A percentile compares a stretch with the other conserved stretches of the same genome.
phyloP scores from a whole-genome alignment of 2,113 vertebrate genomes.

The Melanotaenia duboulayi region DNA sequence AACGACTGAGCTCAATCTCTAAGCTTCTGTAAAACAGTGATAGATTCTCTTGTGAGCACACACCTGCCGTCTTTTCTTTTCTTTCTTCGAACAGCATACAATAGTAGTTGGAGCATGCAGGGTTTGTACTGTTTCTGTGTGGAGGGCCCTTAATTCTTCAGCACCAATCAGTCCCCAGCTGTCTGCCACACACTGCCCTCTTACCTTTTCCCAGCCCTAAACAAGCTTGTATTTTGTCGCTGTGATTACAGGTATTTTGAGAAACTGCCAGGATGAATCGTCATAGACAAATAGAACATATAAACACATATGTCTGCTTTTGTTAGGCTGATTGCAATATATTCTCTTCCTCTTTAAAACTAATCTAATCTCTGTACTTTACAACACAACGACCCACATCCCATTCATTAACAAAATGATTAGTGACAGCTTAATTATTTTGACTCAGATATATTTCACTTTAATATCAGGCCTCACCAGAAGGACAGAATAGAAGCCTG shows the following conservation, averaged over 20 bases:
- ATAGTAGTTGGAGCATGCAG: too few species aligned
- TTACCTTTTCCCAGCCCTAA: background rate
- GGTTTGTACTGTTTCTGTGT: too few species aligned
- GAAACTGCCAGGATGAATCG: slow-evolving; percentile 1
- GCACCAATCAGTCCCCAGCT: slow-evolving; percentile 9
- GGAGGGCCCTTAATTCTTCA: background rate
- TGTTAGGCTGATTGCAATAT: slow-evolving; percentile 2
- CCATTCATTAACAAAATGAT: slow-evolving; percentile 9
- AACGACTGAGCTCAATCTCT: too few species aligned
- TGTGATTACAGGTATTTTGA: slow-evolving; percentile 5
- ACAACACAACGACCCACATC: background rate
- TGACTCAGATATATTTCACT: slow-evolving; percentile 14
- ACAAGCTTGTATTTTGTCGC: slow-evolving; percentile 3
- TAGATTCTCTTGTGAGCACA: too few species aligned
- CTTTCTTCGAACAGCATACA: too few species aligned
- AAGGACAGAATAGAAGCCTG: slow-evolving; percentile 96
- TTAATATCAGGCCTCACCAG: slow-evolving; percentile 85
- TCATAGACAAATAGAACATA: background rate
- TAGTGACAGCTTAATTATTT: background rate
- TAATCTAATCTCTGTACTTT: background rate
- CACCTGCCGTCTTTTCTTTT: too few species aligned
- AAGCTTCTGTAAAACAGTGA: too few species aligned
- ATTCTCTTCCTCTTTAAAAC: background rate
- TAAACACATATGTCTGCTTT: background rate
- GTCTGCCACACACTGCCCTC: background rate